These are phyloP conservation scores for Haliclona indistincta DNA, from an alignment of 37 sponge, comb jelly and placozoan genomes.

Conservation along the genomic window DNA sequence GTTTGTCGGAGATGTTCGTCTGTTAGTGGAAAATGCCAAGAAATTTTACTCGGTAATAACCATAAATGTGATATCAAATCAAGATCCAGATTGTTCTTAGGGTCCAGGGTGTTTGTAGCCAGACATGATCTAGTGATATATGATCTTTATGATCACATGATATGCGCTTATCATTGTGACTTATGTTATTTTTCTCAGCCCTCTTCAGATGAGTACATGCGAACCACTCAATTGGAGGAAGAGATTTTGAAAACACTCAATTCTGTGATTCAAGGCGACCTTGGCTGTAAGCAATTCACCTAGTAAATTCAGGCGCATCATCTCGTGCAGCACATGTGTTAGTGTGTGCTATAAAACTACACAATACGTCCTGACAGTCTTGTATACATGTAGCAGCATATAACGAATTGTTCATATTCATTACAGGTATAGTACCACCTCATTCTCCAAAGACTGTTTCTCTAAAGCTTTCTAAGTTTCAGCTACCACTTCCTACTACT, in stretches of 20 bases:
- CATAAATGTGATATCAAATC: no score
- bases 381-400: no score
- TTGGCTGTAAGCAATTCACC: no score
- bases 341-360: no score
- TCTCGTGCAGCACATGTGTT: no score
- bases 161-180: no score
- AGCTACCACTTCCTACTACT: background rate
- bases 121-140: background rate
- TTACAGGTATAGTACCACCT: background rate
- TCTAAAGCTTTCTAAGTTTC: background rate
- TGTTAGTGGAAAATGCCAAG: conserved; percentile 56
- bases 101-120: background rate
- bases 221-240: conserved; percentile 10
- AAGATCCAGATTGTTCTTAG: background rate
- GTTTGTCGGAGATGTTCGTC: conserved; percentile 51
- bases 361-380: no score
- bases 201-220: conserved; percentile 2
- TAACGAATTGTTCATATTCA: no score
- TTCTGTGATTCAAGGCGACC: no score
- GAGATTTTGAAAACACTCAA: background rate
- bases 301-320: no score
- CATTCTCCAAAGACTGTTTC: conserved; percentile 8
- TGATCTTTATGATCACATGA: no score
- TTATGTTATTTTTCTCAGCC: conserved; percentile 11
- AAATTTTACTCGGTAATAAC: conserved; percentile 33